Evolutionary conservation across 2,797 vertebrate species (phyloP).

Genomic region (Sebastes vulpes): DNA sequence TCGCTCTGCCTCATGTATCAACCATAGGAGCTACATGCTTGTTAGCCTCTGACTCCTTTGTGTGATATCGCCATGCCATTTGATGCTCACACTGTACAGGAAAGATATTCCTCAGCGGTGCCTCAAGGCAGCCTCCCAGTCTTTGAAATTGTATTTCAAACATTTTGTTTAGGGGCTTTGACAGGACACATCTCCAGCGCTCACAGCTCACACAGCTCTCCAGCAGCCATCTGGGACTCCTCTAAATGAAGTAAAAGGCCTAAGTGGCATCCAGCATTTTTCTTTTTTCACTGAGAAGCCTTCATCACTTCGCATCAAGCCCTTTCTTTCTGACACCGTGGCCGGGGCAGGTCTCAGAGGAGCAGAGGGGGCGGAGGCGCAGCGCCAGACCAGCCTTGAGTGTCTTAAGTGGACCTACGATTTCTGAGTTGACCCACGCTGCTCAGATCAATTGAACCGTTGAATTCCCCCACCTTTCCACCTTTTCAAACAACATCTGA

Average conservation of each 20-base stretch:
- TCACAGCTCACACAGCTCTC: slow-evolving; percentile 29
- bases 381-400: neutral
- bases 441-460: slow-evolving; percentile 23
- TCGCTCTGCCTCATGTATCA: slow-evolving; percentile 16
- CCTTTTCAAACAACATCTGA: slow-evolving; percentile 1
- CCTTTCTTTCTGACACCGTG: slow-evolving; percentile 11
- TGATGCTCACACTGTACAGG: slow-evolving; percentile 49
- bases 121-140: slow-evolving; percentile 56
- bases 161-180: slow-evolving; percentile 68
- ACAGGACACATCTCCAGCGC: slow-evolving; percentile 56
- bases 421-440: slow-evolving; percentile 27
- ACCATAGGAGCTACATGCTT: slow-evolving; percentile 28
- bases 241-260: slow-evolving; percentile 57
- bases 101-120: slow-evolving; percentile 48
- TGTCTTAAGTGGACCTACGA: slow-evolving; percentile 23
- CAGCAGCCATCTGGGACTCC: slow-evolving; percentile 25
- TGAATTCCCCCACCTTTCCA: slow-evolving; percentile 1
- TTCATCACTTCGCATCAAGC: slow-evolving; percentile 15
- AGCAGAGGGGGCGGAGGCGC: neutral
- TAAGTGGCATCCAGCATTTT: slow-evolving; percentile 39
- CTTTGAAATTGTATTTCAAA: slow-evolving; percentile 74
- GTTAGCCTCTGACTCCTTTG: slow-evolving; percentile 56
- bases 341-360: slow-evolving; percentile 30
- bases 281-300: slow-evolving; percentile 18
- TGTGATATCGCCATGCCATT: slow-evolving; percentile 23